Evolutionary conservation across 2,797 vertebrate genomes (phyloP), one percentile per base, ranked within the genome.

Genomic region (Cuculus canorus): DNA sequence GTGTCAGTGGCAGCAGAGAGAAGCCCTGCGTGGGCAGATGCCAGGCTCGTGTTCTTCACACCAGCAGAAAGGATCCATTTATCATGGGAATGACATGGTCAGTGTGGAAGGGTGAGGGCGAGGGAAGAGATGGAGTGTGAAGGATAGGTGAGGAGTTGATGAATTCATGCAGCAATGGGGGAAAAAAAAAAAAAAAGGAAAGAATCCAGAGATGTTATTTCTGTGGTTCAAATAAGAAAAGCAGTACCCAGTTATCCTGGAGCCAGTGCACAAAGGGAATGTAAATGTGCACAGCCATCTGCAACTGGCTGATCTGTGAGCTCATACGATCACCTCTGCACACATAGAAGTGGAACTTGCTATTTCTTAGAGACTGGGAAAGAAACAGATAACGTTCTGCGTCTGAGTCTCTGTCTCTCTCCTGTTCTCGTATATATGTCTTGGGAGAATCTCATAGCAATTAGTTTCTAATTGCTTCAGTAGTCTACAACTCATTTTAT

Each of bases 401-500:
- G 47, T 76, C 35, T 23, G 22, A 70, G 28, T 54, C 82, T 80
- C 53, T 63, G 64, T 13, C 64, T 7, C 6, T 73, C 78, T 82
- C 33, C 64, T 22, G 22, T 73, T 66, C 86, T 60, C 41, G 69
- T 91, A 56, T 21, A 0, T 25, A 35, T 73, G 83, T 88, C 92
- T 66, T 82, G 88, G 75, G 90, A 33, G 56, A 70, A 90, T 92
- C 70, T 95, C 48, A 21, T 2, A 64, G 78, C 92, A 92, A 93
- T 95, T 95, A 90, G 70, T 72, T 93, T 91, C 66, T 93, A 93
- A 91, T 96, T 96, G 82, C 86, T 88, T 90, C 76, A 79, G 37
- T 68, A 93, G 45, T 48, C 83, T 95, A 86, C 78, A 88, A 45
- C n/a, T 48, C 32, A 60, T 81, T 76, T 91, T 83, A 91, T 72